These are phyloP conservation scores for Philhelius pedissequus DNA, from an alignment of 2,888 invertebrate species.

Conservation along the genomic window DNA sequence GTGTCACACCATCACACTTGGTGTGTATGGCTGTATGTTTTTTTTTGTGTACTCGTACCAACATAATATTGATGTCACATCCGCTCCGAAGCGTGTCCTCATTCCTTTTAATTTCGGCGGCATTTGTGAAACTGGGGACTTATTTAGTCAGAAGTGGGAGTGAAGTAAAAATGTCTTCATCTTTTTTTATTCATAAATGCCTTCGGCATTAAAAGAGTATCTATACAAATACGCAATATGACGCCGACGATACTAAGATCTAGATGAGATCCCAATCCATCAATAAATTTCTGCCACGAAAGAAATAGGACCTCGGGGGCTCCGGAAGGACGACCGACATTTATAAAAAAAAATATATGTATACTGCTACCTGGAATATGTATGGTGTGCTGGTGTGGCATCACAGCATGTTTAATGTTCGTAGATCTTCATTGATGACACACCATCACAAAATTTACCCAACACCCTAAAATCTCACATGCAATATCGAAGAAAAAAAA, in stretches of 20 bases:
- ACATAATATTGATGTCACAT: constrained; percentile 60
- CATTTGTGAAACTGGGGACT: constrained; percentile 41
- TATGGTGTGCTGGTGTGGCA: not conserved
- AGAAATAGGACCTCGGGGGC: constrained; percentile 59
- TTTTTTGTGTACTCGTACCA: not conserved
- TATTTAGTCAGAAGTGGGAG: not conserved
- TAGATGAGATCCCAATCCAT: constrained; percentile 44
- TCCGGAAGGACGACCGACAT: constrained; percentile 22
- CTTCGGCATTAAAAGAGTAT: not conserved
- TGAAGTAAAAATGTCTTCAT: not conserved
- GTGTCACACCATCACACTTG: not conserved
- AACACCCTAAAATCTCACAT: not conserved
- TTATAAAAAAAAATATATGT: not conserved
- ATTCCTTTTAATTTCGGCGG: constrained; percentile 52
- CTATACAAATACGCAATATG: not conserved
- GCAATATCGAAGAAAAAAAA: constrained; percentile 42
- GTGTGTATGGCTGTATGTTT: not conserved
- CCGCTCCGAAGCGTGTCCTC: constrained; percentile 9
- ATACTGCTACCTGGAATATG: not conserved
- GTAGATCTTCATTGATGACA: constrained; percentile 25
- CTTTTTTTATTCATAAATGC: not conserved
- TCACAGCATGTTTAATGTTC: not conserved
- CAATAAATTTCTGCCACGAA: constrained; percentile 61
- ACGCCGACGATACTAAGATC: not conserved
- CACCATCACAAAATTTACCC: not conserved